Evolutionary conservation across 2,113 vertebrate species (phyloP).

Genomic region (Lagopus muta): DNA sequence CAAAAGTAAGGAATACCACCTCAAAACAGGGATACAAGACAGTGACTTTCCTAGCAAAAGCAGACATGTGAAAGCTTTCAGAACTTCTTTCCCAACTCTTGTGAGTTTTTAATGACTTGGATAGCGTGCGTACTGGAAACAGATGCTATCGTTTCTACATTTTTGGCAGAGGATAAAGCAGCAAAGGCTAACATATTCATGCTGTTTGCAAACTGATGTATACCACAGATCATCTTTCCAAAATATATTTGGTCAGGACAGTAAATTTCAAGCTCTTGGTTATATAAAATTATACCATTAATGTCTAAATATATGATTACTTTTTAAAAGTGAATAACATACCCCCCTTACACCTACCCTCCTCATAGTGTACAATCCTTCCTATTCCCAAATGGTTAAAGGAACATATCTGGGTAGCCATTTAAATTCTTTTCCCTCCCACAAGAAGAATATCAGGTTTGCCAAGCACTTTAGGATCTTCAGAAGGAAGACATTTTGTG

Average conservation of each 20-base stretch:
- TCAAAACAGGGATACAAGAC: constrained; percentile 42
- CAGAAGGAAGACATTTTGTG: constrained; percentile 32
- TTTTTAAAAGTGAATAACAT: constrained; percentile 1
- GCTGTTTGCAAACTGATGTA: constrained; percentile 79
- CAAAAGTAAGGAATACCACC: not conserved
- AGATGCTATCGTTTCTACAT: constrained; percentile 79
- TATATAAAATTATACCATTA: constrained; percentile 35
- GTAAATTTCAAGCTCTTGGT: constrained; percentile 57
- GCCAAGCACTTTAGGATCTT: constrained; percentile 35
- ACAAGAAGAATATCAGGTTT: not conserved
- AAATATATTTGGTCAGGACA: constrained; percentile 66
- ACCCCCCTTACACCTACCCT: not conserved
- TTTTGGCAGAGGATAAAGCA: constrained; percentile 81
- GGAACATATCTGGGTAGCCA: not conserved
- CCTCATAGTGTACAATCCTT: not conserved
- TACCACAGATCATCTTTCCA: constrained; percentile 75
- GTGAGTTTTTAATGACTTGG: constrained; percentile 73
- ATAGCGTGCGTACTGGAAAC: constrained; percentile 78
- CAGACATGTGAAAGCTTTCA: constrained; percentile 70
- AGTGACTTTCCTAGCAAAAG: constrained; percentile 54
- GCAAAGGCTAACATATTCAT: constrained; percentile 79
- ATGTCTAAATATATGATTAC: constrained; percentile 43
- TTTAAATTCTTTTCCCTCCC: not conserved
- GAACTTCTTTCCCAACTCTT: constrained; percentile 71
- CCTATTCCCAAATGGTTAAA: not conserved